Percentiles rank a stretch among this genome's conserved stretches.
These are phyloP conservation scores for Malacosoma neustria DNA, from an alignment of 2,888 invertebrate species.

Conservation along the genomic window DNA sequence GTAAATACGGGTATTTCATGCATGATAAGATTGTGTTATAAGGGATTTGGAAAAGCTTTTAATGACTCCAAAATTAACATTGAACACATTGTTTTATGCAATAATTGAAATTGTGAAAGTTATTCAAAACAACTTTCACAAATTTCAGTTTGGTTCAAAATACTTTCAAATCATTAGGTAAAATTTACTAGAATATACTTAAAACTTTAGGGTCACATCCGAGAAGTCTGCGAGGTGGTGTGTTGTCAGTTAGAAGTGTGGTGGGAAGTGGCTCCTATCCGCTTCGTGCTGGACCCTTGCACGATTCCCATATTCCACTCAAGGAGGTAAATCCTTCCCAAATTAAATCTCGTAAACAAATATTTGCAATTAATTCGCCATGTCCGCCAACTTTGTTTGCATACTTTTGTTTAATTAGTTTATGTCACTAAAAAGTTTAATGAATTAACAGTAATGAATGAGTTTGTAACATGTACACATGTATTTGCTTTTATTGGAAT, in stretches of 20 bases:
- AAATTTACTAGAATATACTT: too few species aligned
- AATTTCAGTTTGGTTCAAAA: too few species aligned
- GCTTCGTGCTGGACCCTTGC: conserved; percentile 40
- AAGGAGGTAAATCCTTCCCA: conserved; percentile 25
- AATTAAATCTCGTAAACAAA: background rate
- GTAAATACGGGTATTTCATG: too few species aligned
- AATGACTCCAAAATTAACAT: too few species aligned
- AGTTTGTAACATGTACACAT: too few species aligned
- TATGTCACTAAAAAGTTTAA: background rate
- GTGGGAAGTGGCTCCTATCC: conserved; percentile 50
- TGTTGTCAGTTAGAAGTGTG: conserved; percentile 49
- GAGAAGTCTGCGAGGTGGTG: conserved; percentile 40
- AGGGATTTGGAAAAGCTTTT: too few species aligned
- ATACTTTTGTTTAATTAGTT: background rate
- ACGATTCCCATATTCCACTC: conserved; percentile 30
- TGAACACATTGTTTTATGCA: too few species aligned
- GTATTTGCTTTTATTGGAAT: too few species aligned
- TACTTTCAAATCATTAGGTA: too few species aligned
- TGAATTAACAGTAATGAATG: background rate
- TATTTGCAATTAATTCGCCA: background rate
- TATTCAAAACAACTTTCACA: too few species aligned
- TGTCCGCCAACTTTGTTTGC: background rate
- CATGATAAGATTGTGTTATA: too few species aligned
- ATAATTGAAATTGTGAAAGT: too few species aligned
- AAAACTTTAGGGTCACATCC: conserved; percentile 19